Conservation (phyloP, 92 coral and sea anemone species). For the Phenganax subtilis region DNA sequence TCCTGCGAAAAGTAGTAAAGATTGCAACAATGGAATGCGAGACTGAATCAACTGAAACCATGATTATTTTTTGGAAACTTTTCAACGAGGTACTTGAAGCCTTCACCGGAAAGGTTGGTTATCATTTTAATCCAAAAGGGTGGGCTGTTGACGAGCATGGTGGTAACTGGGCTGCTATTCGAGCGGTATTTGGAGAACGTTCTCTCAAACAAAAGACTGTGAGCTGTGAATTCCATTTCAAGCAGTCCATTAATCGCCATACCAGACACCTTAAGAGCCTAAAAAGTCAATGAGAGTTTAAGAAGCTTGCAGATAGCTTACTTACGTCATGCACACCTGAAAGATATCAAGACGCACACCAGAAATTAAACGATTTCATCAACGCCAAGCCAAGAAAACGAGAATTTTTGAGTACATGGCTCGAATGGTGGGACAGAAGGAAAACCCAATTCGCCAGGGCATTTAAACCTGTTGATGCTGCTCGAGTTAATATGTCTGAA, state of each 20-base stretch:
- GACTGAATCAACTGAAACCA: slow-evolving; percentile 1
- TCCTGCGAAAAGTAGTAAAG: slow-evolving; percentile 9
- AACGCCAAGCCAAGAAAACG: background rate
- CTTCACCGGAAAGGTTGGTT: background rate
- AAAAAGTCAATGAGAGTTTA: slow-evolving; percentile 27
- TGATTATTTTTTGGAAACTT: slow-evolving; percentile 29
- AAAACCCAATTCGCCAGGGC: background rate
- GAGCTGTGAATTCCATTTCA: slow-evolving; percentile 36
- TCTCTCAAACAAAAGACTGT: slow-evolving; percentile 12
- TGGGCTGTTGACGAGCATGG: slow-evolving; percentile 43
- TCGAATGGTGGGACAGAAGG: slow-evolving; percentile 15
- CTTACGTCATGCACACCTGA: background rate
- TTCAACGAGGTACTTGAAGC: slow-evolving; percentile 38
- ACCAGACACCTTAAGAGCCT: background rate
- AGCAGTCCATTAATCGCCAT: slow-evolving; percentile 20
- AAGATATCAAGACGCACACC: background rate
- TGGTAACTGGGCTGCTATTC: slow-evolving; percentile 24
- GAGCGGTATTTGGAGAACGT: slow-evolving; percentile 26
- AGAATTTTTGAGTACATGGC: background rate
- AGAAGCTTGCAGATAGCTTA: background rate
- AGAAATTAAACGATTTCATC: background rate
- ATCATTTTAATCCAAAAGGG: slow-evolving; percentile 40
- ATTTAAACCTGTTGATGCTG: too few species aligned
- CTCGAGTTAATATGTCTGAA: too few species aligned
- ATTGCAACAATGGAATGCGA: slow-evolving; percentile 41